Conservation (phyloP, 2,113 vertebrate species). For the Puntigrus tetrazona region DNA sequence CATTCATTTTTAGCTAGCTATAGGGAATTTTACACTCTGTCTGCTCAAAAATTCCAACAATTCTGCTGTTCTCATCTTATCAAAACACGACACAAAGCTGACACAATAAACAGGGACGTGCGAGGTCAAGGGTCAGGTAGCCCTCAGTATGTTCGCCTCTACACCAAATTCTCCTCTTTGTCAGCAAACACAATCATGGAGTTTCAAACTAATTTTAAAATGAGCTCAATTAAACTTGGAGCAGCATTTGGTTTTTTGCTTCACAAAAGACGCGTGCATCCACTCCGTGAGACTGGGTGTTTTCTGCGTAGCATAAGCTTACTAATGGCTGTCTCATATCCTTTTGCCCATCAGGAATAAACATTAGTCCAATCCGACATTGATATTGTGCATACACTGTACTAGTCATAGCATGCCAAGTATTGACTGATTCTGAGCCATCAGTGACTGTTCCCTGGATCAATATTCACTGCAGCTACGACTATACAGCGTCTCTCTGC, state of each 20-base stretch:
- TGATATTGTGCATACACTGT: slow-evolving; percentile 35
- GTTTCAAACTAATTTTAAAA: neutral
- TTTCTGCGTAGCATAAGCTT: slow-evolving; percentile 4
- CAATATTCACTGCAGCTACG: slow-evolving; percentile 39
- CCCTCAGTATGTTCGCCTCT: neutral
- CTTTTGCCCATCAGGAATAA: slow-evolving; percentile 36
- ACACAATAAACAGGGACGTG: neutral
- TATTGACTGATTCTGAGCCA: slow-evolving; percentile 41
- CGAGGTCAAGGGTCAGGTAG: slow-evolving; percentile 6
- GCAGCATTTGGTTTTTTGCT: slow-evolving; percentile 10
- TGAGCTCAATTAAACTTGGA: slow-evolving; percentile 33
- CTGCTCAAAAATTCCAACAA: neutral
- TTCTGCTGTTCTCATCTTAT: slow-evolving; percentile 2
- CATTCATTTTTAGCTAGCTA: neutral
- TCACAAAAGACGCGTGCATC: neutral
- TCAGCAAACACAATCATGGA: neutral
- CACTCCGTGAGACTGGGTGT: neutral
- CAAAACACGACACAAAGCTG: slow-evolving; percentile 1
- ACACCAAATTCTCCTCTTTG: neutral
- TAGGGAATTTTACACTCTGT: neutral
- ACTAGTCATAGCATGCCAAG: slow-evolving; percentile 32
- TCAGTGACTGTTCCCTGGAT: slow-evolving; percentile 29
- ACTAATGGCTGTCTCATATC: neutral
- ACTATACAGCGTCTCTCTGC: neutral
- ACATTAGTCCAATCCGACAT: slow-evolving; percentile 49